phyloP scores from a whole-genome alignment of 1,140 invertebrate genomes.

The Nasonia giraulti region DNA sequence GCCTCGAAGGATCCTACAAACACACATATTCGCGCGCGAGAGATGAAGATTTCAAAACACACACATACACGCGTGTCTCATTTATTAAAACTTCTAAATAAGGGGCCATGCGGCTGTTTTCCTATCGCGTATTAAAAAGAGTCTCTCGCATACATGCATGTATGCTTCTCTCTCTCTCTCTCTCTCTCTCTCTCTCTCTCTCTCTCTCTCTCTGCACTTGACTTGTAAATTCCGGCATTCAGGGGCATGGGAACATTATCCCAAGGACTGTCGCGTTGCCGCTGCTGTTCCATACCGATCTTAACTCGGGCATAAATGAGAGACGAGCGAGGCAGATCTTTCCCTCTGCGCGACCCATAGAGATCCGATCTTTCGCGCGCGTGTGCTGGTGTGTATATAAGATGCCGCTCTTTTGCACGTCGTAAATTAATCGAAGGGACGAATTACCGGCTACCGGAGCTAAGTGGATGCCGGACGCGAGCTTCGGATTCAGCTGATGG shows the following conservation, averaged over 20 bases:
- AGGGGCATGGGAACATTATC: slow-evolving; percentile 46
- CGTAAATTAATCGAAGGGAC: slow-evolving; percentile 33
- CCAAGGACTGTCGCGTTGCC: slow-evolving; percentile 26
- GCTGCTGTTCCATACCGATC: slow-evolving; percentile 37
- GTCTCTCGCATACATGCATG: not conserved
- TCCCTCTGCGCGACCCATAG: not conserved
- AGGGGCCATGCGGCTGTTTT: not conserved
- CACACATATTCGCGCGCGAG: not conserved
- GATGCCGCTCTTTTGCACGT: slow-evolving; percentile 21
- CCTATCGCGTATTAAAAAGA: not conserved
- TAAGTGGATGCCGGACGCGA: not conserved
- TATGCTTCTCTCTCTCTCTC: not conserved
- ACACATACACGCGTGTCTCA: not conserved
- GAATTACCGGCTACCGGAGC: slow-evolving; percentile 18
- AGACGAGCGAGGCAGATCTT: not conserved
- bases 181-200: not conserved
- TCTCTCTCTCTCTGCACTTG: not conserved
- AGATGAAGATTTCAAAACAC: slow-evolving; percentile 16
- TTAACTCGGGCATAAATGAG: slow-evolving; percentile 31
- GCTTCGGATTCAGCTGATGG: not conserved
- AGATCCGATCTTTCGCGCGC: not conserved
- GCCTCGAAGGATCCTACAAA: too few species aligned
- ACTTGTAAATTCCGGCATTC: slow-evolving; percentile 42
- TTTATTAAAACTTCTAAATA: slow-evolving; percentile 26
- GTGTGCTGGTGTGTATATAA: not conserved